Evolutionary conservation across 2,113 vertebrate species (phyloP).

Genomic region (Chaetodon auriga): DNA sequence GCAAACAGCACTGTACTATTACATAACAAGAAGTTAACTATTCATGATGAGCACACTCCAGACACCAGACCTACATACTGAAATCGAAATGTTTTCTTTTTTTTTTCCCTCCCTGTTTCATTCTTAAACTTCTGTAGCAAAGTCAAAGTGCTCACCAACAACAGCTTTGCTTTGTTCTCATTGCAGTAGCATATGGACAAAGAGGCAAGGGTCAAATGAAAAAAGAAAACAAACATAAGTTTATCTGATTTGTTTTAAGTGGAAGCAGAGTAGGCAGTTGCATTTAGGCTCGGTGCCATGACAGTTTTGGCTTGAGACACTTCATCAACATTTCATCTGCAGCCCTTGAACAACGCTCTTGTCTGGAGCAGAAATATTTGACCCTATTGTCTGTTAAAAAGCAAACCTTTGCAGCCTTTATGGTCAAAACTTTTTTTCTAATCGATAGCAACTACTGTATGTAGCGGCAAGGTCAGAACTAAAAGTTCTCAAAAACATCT

Average conservation of each 20-base stretch:
- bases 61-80: conserved; percentile 34
- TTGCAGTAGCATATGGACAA: not conserved
- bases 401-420: not conserved
- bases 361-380: not conserved
- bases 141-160: not conserved
- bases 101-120: not conserved
- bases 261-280: conserved; percentile 3
- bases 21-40: conserved; percentile 53
- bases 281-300: conserved; percentile 9
- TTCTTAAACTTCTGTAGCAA: not conserved
- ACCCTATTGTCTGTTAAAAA: not conserved
- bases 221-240: not conserved
- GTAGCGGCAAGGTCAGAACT: not conserved
- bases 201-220: not conserved
- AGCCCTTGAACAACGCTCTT: not conserved
- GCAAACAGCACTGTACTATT: conserved; percentile 26
- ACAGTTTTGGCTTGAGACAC: not conserved
- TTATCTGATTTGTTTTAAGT: conserved; percentile 9
- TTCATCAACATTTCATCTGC: not conserved
- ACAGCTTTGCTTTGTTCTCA: not conserved
- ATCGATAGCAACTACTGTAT: not conserved
- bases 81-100: not conserved
- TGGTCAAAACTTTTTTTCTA: not conserved
- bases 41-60: conserved; percentile 38
- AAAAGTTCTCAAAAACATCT: not conserved